Evolutionary conservation across 1,140 invertebrate genomes (phyloP), one percentile per base, ranked within the genome.

Genomic region (Cecropterus lyciades): DNA sequence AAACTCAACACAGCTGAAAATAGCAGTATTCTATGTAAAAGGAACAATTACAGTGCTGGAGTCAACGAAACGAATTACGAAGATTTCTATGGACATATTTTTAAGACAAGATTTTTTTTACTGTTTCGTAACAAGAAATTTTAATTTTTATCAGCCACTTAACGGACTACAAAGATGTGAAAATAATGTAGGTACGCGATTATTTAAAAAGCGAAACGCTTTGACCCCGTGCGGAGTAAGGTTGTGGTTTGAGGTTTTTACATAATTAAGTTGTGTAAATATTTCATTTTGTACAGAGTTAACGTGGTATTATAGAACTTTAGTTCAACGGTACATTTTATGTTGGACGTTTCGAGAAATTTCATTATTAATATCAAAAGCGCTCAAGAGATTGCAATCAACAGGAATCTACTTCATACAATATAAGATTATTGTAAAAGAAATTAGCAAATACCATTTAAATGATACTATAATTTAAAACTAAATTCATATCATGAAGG

Each of bases 211-310:
- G 40, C 40, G 40, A 43, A 14, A 14, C 13, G 13, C 40, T 43
- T 43, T 43, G n/a, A 43, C 13, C 40, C 40, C 14, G 13, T 13
- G 11, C 40, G 40, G 13, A 14, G 11, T 43, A 6, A 43, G 13
- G 40, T 11, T 14, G 40, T 9, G 40, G 40, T 43, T 43, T 43
- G 40, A 43, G 40, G 40, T 43, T 43, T 43, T 43, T 43, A 43
- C 17, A 49, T 24, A 49, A 49, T 49, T 49, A 49, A 11, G 46
- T 49, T 49, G 46, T 24, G 46, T 49, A 49, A 49, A 49, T 49
- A 49, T 49, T 49, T 49, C 17, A 49, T 24, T 49, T 49, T 10
- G 46, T 49, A 27, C 46, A 24, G 46, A 49, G 20, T 13, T 17
- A 27, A 24, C 20, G 17, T 49, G 10, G 10, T 24, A 20, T 49